Evolutionary conservation across 1,140 invertebrate genomes (phyloP).

Genomic region (Drosophila navojoa): DNA sequence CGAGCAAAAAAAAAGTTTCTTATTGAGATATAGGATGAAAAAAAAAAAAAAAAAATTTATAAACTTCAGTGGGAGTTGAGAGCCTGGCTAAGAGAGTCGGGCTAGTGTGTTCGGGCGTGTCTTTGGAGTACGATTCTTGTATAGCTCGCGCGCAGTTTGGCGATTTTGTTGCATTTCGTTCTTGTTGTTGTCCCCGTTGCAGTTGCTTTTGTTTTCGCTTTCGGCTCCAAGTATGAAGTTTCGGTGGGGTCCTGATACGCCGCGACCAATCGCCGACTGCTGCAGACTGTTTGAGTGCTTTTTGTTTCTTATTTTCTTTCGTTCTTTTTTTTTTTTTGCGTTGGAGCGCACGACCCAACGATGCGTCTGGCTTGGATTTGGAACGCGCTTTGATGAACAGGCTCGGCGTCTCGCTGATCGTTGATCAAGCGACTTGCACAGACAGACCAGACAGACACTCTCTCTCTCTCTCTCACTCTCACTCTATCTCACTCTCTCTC

Average conservation of each 20-base stretch:
- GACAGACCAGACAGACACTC: constrained; percentile 22
- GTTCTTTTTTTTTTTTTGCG: not conserved
- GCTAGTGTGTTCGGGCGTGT: constrained; percentile 25
- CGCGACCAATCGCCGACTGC: constrained; percentile 14
- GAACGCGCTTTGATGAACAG: constrained; percentile 68
- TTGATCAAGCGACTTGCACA: constrained; percentile 50
- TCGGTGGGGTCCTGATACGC: constrained; percentile 5
- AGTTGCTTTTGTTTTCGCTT: not conserved
- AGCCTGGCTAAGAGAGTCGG: constrained; percentile 27
- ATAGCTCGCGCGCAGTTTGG: constrained; percentile 32
- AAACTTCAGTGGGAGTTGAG: not conserved
- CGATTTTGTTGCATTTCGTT: constrained; percentile 63
- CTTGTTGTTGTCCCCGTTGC: constrained; percentile 4
- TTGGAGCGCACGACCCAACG: constrained; percentile 50
- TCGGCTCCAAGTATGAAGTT: not conserved
- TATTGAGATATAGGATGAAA: constrained; percentile 7
- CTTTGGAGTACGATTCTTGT: constrained; percentile 42
- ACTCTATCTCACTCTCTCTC: constrained; percentile 6
- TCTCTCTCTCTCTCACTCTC: constrained; percentile 22
- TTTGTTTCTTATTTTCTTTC: no score
- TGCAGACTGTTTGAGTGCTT: not conserved
- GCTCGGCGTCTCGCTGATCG: constrained; percentile 45
- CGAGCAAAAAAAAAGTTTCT: constrained; percentile 11
- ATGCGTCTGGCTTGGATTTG: constrained; percentile 75
- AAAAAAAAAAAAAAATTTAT: constrained; percentile 1